These are phyloP conservation scores for Gymnobelideus leadbeateri DNA, from an alignment of 2,113 vertebrate species.

Conservation along the genomic window DNA sequence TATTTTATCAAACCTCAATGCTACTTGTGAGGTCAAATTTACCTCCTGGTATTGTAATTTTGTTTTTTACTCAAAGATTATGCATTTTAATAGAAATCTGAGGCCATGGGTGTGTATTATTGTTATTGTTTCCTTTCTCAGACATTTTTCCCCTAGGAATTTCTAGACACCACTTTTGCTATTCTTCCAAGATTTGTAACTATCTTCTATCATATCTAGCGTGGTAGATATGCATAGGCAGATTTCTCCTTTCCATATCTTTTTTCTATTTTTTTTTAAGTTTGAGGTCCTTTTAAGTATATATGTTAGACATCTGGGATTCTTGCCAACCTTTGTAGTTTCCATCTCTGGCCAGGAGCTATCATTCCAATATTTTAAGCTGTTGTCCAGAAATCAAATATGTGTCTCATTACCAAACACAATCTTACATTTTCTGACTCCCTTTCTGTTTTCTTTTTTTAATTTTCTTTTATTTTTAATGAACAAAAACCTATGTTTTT, in stretches of 20 bases:
- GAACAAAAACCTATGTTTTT: neutral
- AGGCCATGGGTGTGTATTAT: too few species aligned
- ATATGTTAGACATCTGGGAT: neutral
- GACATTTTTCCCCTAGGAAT: too few species aligned
- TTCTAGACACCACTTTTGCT: neutral
- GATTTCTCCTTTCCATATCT: neutral
- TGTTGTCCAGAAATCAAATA: neutral
- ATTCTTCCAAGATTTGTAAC: neutral
- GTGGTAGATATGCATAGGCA: neutral
- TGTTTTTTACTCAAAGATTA: too few species aligned
- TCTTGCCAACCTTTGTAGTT: neutral
- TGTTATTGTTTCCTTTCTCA: too few species aligned
- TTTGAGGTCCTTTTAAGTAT: neutral
- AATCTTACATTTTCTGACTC: neutral
- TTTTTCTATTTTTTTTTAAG: neutral
- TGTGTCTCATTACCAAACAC: neutral
- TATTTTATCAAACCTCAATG: too few species aligned
- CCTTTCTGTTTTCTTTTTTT: neutral
- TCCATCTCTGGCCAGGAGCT: neutral
- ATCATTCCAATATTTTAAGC: too few species aligned
- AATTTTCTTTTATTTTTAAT: neutral
- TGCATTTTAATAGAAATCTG: too few species aligned
- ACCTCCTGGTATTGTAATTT: too few species aligned
- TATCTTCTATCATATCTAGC: neutral
- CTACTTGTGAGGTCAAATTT: too few species aligned